Evolutionary conservation across 1,140 invertebrate genomes (phyloP).

Genomic region (Magallana angulata): DNA sequence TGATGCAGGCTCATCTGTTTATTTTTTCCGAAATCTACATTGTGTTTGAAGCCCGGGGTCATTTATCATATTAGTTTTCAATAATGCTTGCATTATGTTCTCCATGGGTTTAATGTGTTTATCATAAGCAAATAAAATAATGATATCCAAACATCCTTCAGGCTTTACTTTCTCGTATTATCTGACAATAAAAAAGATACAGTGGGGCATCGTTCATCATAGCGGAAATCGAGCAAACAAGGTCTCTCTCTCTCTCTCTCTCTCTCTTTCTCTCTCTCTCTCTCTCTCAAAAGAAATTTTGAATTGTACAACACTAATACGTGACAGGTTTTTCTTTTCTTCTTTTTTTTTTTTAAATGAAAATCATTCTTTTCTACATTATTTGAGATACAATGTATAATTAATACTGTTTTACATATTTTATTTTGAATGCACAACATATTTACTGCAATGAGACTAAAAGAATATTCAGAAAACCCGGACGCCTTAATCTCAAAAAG

Average conservation of each 20-base stretch:
- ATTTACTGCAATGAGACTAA: too few relatives aligned
- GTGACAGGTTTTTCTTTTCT: too few relatives aligned
- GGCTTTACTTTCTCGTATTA: neutral
- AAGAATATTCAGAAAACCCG: too few relatives aligned
- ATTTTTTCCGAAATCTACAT: neutral
- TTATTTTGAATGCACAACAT: too few relatives aligned
- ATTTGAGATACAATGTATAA: too few relatives aligned
- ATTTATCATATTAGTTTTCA: slow-evolving; percentile 21
- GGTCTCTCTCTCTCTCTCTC: too few relatives aligned
- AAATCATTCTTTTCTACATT: too few relatives aligned
- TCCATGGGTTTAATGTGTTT: neutral
- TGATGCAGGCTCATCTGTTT: neutral
- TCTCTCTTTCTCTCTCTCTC: neutral
- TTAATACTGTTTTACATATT: too few relatives aligned
- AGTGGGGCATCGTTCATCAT: neutral
- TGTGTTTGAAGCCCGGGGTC: neutral
- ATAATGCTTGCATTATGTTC: slow-evolving; percentile 33
- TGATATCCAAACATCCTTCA: neutral
- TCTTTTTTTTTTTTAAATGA: too few relatives aligned
- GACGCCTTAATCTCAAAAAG: too few relatives aligned
- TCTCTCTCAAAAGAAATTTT: neutral
- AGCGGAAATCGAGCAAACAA: neutral
- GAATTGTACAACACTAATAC: neutral
- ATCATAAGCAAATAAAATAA: slow-evolving; percentile 25
- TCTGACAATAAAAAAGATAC: neutral